Percentiles rank a stretch among this genome's conserved stretches.
Conservation (phyloP, 2,888 invertebrate species). For the Muscina levida region DNA sequence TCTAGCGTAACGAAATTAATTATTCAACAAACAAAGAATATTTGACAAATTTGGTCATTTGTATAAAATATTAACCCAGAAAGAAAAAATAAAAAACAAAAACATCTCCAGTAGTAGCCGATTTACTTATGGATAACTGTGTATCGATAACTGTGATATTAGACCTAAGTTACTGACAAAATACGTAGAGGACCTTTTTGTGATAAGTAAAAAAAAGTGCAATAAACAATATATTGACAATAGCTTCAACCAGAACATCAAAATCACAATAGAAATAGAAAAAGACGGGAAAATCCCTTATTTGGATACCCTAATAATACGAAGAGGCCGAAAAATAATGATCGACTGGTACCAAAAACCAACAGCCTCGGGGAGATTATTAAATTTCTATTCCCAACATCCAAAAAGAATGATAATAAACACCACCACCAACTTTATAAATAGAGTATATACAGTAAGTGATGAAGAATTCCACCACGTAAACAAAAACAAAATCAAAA, state of each 20-base stretch:
- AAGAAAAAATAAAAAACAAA: too few species aligned
- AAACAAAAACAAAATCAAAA: too few species aligned
- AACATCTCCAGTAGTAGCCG: background rate
- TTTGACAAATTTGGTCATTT: too few species aligned
- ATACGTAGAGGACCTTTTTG: background rate
- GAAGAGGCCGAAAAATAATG: background rate
- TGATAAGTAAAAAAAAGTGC: background rate
- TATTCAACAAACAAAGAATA: too few species aligned
- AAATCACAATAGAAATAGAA: background rate
- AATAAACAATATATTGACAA: background rate
- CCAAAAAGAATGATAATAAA: slow-evolving; percentile 2
- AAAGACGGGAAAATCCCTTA: background rate
- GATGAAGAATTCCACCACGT: too few species aligned
- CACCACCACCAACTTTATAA: background rate
- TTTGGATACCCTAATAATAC: background rate
- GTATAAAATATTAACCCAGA: too few species aligned
- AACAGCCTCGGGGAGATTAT: background rate
- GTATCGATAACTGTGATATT: background rate
- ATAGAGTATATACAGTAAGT: background rate
- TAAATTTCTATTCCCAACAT: background rate
- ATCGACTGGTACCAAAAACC: slow-evolving; percentile 3
- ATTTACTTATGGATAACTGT: background rate
- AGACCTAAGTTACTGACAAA: background rate
- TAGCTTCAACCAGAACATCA: background rate
- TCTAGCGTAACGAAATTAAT: too few species aligned